phyloP scores from a whole-genome alignment of 2,888 invertebrate species.

The Cactoblastis cactorum region DNA sequence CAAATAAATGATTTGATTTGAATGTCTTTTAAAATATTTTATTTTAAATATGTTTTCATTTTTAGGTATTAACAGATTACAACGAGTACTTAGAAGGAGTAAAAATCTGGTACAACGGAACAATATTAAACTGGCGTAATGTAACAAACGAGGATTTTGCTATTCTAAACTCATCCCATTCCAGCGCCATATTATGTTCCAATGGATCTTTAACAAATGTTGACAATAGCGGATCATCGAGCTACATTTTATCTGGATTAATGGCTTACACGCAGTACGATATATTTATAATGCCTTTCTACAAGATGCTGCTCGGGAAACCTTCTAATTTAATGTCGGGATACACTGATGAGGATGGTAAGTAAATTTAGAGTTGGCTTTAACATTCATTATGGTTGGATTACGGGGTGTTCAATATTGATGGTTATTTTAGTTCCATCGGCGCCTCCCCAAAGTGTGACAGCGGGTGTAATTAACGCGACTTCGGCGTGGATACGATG shows the following conservation, averaged over 20 bases:
- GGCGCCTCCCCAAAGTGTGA: conserved; percentile 87
- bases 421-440: conserved; percentile 84
- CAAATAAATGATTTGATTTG: too few species aligned
- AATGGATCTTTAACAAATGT: conserved; percentile 85
- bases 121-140: conserved; percentile 68
- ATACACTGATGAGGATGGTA: conserved; percentile 91
- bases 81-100: conserved; percentile 83
- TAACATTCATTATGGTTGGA: conserved; percentile 25
- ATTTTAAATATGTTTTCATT: conserved; percentile 17
- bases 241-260: conserved; percentile 86
- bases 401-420: conserved; percentile 24
- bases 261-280: conserved; percentile 93
- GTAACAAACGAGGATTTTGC: conserved; percentile 52
- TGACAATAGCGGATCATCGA: conserved; percentile 83
- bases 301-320: conserved; percentile 91
- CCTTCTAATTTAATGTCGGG: conserved; percentile 94
- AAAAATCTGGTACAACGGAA: conserved; percentile 81
- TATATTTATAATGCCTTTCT: conserved; percentile 94
- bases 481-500: conserved; percentile 90
- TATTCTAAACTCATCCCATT: conserved; percentile 45
- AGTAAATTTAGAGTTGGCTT: conserved; percentile 26
- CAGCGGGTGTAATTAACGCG: conserved; percentile 88
- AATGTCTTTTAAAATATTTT: not conserved
- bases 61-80: conserved; percentile 73
- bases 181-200: conserved; percentile 50